Conservation (phyloP, 2,797 vertebrate species). For the Kryptopterus vitreolus region DNA sequence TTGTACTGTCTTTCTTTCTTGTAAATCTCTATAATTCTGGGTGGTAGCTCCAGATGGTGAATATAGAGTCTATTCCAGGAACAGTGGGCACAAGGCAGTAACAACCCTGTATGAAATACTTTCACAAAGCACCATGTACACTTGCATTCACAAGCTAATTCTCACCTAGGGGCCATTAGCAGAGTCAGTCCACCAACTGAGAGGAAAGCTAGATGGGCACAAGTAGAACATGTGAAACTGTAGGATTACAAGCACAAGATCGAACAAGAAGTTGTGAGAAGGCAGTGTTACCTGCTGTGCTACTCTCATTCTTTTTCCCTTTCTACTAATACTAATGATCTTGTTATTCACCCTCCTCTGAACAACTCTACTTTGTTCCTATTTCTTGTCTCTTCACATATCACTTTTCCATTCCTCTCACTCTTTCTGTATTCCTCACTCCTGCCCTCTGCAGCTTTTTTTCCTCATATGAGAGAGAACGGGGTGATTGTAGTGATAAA, state of each 20-base stretch:
- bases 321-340: background rate
- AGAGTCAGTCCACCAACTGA: background rate
- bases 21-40: background rate
- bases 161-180: background rate
- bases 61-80: background rate
- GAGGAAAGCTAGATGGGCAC: background rate
- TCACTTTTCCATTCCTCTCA: background rate
- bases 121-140: background rate
- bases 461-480: constrained; percentile 26
- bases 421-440: too few species aligned
- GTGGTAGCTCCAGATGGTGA: background rate
- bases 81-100: background rate
- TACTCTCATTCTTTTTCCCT: background rate
- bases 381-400: background rate
- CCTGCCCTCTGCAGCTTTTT: background rate
- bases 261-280: background rate
- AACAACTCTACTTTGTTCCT: background rate
- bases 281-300: background rate
- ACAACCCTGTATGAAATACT: background rate
- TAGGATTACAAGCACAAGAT: background rate
- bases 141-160: background rate
- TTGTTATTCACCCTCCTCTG: background rate
- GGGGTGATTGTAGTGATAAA: constrained; percentile 42
- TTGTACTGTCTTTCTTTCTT: background rate
- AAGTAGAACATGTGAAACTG: background rate